These are phyloP conservation scores for Ageneiosus marmoratus DNA, from an alignment of 2,113 vertebrate species.

Conservation along the genomic window DNA sequence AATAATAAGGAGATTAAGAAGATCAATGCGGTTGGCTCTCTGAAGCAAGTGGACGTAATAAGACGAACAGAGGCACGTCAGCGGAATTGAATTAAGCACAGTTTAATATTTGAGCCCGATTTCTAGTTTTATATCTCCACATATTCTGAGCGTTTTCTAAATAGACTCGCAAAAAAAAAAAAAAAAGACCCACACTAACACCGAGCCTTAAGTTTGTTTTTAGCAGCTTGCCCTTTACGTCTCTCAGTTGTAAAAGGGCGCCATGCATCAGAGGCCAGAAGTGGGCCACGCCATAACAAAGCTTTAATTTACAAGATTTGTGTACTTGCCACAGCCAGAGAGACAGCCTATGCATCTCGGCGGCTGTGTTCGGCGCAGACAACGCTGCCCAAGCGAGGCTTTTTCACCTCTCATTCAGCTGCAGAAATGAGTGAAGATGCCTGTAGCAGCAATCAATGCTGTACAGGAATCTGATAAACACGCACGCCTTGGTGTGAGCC, in stretches of 20 bases:
- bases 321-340: conserved; percentile 57
- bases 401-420: conserved; percentile 13
- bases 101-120: background rate
- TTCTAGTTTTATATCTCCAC: background rate
- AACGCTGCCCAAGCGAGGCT: background rate
- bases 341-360: conserved; percentile 61
- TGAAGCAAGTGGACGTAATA: conserved; percentile 41
- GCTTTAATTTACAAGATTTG: conserved; percentile 67
- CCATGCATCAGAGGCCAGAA: conserved; percentile 47
- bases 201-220: conserved; percentile 54
- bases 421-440: conserved; percentile 45
- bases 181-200: conserved; percentile 39
- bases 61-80: conserved; percentile 29
- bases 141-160: background rate
- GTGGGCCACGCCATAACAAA: conserved; percentile 61
- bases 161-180: conserved; percentile 12
- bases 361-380: conserved; percentile 23
- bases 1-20: conserved; percentile 31
- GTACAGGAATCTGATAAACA: conserved; percentile 54
- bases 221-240: conserved; percentile 60
- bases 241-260: conserved; percentile 56
- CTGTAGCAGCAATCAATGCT: conserved; percentile 50
- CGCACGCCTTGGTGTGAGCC: conserved; percentile 14
- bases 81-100: conserved; percentile 9
- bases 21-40: conserved; percentile 19